These are phyloP conservation scores for Drosophila meridiana DNA, from an alignment of 2,888 invertebrate species.

Conservation along the genomic window DNA sequence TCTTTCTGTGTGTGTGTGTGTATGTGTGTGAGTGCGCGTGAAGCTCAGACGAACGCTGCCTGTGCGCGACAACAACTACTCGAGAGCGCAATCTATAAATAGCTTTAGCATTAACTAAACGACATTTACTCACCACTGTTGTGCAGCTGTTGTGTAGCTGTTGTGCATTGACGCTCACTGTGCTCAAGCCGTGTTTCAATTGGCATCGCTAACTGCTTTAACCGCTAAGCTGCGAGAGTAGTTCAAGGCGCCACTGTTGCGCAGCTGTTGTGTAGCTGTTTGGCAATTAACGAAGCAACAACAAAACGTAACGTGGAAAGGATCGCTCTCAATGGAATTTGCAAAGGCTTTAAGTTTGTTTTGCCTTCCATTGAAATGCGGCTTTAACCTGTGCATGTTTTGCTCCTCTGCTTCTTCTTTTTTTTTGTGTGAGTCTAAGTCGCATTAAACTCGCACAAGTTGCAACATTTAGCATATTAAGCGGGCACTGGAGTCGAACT, in stretches of 20 bases:
- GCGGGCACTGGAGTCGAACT: constrained; percentile 51
- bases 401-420: not conserved
- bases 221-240: not conserved
- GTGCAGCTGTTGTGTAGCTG: constrained; percentile 9
- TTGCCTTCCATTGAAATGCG: not conserved
- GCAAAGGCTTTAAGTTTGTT: not conserved
- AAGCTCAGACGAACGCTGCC: constrained; percentile 30
- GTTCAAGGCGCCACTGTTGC: not conserved
- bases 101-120: constrained; percentile 5
- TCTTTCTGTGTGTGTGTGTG: not conserved
- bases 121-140: constrained; percentile 1
- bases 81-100: constrained; percentile 60
- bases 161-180: not conserved
- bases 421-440: constrained; percentile 1
- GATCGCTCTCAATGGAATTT: no score
- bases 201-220: not conserved
- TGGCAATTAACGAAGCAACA: not conserved
- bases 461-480: constrained; percentile 74
- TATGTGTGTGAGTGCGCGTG: constrained; percentile 3
- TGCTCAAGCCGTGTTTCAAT: not conserved
- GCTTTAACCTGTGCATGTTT: not conserved
- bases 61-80: constrained; percentile 63
- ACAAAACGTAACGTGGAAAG: not conserved
- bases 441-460: constrained; percentile 62
- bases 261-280: not conserved